Base-by-base conservation (phyloP, 2,888 invertebrate species). In the Bhutanitis thaidina region DNA sequence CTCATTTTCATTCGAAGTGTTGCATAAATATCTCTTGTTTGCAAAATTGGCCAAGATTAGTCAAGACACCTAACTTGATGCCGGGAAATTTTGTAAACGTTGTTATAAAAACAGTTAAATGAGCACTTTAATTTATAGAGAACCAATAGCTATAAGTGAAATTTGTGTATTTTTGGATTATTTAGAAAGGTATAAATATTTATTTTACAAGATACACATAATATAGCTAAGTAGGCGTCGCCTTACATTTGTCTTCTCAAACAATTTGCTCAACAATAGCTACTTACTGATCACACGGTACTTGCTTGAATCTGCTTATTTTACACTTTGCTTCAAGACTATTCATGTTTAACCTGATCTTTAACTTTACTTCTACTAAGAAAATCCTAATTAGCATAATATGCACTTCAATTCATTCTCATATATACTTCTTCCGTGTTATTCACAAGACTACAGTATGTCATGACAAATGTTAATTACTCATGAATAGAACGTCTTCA, bases 281-380 rank as follows among this genome's bases (percentile, higher is more conserved):
- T 45, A 45, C 34, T 41, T 30, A 32, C 29, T 27, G 35, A 49
- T 27, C 7, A 27, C 8, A 37, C 40, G 37, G 29, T 43, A 54
- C 44, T 34, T 40, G 46, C 36, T 43, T 32, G 9, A 30, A 47
- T 47, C 32, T 52, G 41, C 16, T 32, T 41, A 52, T 48, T 49
- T 38, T 44, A 52, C 43, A 49, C 51, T 39, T 45, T 27, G 35
- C 29, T 35, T 27, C 38, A 32, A 46, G 47, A 52, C 30, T 36
- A 30, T n/a, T 12, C 40, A 49, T 37, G 30, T 57, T 56, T 56
- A 53, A 53, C 56, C 48, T 32, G 49, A 45, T 45, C 58, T 59
- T 60, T 57, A 41, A 40, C 45, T 39, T 58, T 58, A 60, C 59
- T 59, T 57, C 56, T 56, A 49, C 55, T 27, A 43, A 53, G 37